Evolutionary conservation across 2,113 vertebrate genomes (phyloP).

Genomic region (Zapus hudsonius): DNA sequence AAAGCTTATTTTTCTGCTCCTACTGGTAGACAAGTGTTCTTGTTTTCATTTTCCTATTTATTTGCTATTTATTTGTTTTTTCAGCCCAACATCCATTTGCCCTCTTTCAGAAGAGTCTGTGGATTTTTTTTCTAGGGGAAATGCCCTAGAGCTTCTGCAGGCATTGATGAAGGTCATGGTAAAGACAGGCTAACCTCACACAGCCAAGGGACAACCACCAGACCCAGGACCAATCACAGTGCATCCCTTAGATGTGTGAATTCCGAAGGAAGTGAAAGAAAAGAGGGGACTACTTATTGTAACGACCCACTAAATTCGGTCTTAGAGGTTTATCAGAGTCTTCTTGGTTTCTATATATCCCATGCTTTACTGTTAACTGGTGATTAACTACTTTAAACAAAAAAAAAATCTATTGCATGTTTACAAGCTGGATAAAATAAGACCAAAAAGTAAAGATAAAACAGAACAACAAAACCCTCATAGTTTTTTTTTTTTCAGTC

Average conservation of each 20-base stretch:
- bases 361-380: not conserved
- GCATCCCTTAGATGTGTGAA: not conserved
- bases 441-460: not conserved
- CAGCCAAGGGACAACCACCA: not conserved
- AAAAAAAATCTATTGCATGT: not conserved
- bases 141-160: not conserved
- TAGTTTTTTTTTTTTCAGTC: not conserved
- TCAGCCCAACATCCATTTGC: slow-evolving; percentile 1
- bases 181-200: fast-evolving
- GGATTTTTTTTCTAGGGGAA: not conserved
- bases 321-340: not conserved
- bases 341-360: not conserved
- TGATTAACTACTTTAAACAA: too few relatives aligned
- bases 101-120: not conserved
- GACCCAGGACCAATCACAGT: not conserved
- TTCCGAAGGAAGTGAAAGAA: not conserved
- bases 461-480: not conserved
- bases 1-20: slow-evolving; percentile 64
- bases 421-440: not conserved
- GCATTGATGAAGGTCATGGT: not conserved
- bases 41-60: slow-evolving; percentile 63
- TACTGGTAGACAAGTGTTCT: slow-evolving; percentile 54
- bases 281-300: too few relatives aligned
- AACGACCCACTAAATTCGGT: not conserved
- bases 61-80: slow-evolving; percentile 29